Conservation (phyloP, 2,113 vertebrate species). For the Phylloscopus whistleri region DNA sequence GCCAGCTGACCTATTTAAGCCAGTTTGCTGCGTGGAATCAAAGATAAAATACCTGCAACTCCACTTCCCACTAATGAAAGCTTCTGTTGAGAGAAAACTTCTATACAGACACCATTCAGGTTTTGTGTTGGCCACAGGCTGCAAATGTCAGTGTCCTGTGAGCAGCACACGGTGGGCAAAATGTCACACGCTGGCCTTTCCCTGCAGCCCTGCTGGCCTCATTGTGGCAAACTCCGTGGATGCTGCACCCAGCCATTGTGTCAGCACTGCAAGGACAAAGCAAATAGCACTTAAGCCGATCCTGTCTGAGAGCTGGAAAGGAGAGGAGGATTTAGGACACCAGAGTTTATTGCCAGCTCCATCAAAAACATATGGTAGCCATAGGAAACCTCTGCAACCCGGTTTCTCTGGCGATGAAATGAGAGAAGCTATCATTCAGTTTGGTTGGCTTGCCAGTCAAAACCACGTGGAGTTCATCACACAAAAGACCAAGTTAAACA, state of each 20-base stretch:
- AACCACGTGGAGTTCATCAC: neutral
- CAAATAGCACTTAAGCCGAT: neutral
- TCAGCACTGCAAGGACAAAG: neutral
- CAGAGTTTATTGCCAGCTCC: neutral
- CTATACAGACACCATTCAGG: neutral
- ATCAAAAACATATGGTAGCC: neutral
- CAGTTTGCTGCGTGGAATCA: neutral
- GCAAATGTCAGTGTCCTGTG: constrained; percentile 38
- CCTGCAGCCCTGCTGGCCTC: neutral
- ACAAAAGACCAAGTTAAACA: neutral
- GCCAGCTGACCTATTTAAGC: neutral
- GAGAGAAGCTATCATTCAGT: neutral
- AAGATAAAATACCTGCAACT: constrained; percentile 4
- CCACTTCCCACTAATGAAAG: neutral
- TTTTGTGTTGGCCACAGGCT: neutral
- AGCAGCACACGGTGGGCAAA: neutral
- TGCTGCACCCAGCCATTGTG: neutral
- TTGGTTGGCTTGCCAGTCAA: neutral
- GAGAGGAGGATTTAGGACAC: neutral
- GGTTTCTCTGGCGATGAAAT: neutral
- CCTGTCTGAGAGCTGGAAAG: neutral
- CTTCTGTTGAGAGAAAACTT: neutral
- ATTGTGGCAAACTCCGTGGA: neutral
- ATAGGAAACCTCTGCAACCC: neutral
- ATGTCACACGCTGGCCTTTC: constrained; percentile 26